Base-by-base conservation (phyloP, 2,888 invertebrate genomes). In the Synergus itoensis region DNA sequence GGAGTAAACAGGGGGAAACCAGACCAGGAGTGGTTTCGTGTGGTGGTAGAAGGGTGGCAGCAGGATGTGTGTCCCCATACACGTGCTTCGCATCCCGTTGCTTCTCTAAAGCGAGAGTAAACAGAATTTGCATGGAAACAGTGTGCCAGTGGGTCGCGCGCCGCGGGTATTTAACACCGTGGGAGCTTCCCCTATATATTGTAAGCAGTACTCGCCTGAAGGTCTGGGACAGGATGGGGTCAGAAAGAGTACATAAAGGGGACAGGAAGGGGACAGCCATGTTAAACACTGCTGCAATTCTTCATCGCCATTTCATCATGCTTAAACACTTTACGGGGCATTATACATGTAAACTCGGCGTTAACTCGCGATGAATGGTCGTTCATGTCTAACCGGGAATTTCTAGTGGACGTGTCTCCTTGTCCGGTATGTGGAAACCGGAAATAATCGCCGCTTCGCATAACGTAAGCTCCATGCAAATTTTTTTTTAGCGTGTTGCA, bases 91-190 rank as follows among this genome's bases (percentile, higher is more conserved):
- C 83, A 83, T 81, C 83, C 80, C 81, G 83, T 84, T 84, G 81
- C 82, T 81, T 81, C 83, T 82, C 84, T 82, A 82, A 84, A 82
- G 84, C 80, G 88, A 90, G 89, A 89, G 91, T 91, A 91, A 91
- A 91, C 91, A 91, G 88, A 90, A 92, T 91, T 92, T 91, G 91
- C 91, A 91, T 91, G 89, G 89, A 90, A 90, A 90, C 90, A 91
- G 89, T 91, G 89, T 91, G 91, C 88, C 90, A 91, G 89, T 92
- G 88, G 91, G 92, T 91, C 91, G 89, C 87, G 85, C 77, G 81
- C 78, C 79, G 80, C 78, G 64, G 79, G 80, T 81, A 77, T 83
- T 83, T 83, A 83, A 67, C 79, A 79, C 76, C 41, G 77, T 80
- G 79, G 79, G 80, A 76, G 77, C 21, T 77, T 63, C 77, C 81